These are phyloP conservation scores for Silurus asotus DNA, from an alignment of 2,113 vertebrate genomes.

Conservation along the genomic window DNA sequence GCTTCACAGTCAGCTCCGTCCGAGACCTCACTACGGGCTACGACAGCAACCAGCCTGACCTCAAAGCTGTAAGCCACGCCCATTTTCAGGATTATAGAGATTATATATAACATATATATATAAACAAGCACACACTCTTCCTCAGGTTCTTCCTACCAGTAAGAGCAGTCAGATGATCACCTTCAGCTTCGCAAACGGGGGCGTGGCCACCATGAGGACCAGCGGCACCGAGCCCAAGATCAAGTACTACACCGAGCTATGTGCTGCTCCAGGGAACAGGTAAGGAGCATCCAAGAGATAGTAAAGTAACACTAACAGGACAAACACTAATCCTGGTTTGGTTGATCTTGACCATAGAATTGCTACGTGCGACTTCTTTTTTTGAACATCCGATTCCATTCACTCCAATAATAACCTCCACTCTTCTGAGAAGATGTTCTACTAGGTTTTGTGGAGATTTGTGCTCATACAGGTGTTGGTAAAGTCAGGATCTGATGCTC, in stretches of 20 bases:
- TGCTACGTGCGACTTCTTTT: too few species aligned
- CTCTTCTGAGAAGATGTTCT: too few species aligned
- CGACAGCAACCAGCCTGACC: conserved; percentile 84
- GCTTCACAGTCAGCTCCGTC: conserved; percentile 80
- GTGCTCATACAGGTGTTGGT: too few species aligned
- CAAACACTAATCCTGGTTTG: not conserved
- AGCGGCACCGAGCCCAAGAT: conserved; percentile 97
- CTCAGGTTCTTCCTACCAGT: conserved; percentile 90
- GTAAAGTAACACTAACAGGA: not conserved
- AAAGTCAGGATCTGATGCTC: too few species aligned
- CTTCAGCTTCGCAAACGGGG: conserved; percentile 90
- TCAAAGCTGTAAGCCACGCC: conserved; percentile 82
- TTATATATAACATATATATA: too few species aligned
- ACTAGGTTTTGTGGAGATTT: too few species aligned
- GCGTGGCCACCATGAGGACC: conserved; percentile 94
- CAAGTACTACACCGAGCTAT: conserved; percentile 95
- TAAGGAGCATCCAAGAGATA: not conserved
- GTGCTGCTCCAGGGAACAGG: conserved; percentile 94
- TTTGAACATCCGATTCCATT: too few species aligned
- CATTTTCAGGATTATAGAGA: not conserved
- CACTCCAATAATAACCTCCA: too few species aligned
- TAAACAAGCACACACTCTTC: not conserved
- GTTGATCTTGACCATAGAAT: too few species aligned
- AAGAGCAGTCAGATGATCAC: conserved; percentile 98
- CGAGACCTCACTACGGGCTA: conserved; percentile 93